Evolutionary conservation across 2,888 invertebrate genomes (phyloP).

Genomic region (Polia nebulosa): DNA sequence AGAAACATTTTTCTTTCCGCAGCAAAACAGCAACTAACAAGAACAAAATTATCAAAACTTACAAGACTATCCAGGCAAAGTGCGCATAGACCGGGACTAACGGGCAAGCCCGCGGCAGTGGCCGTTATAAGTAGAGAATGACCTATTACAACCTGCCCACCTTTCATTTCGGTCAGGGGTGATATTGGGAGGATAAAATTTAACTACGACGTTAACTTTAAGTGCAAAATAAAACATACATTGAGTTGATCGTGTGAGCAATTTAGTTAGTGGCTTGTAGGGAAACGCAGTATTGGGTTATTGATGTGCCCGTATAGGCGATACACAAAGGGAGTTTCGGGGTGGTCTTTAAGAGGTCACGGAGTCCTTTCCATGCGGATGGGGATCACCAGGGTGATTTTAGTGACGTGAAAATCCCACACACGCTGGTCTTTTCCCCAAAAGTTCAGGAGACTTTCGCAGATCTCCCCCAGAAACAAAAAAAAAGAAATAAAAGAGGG

Average conservation of each 20-base stretch:
- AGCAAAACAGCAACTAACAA: conserved; percentile 41
- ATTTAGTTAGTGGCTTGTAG: not conserved
- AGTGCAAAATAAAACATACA: conserved; percentile 51
- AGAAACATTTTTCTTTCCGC: conserved; percentile 12
- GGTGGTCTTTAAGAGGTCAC: no score
- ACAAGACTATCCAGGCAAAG: conserved; percentile 23
- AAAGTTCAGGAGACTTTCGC: no score
- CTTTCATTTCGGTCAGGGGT: conserved; percentile 50
- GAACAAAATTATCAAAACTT: conserved; percentile 49
- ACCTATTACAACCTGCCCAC: conserved; percentile 65
- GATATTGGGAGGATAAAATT: conserved; percentile 66
- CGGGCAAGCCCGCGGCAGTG: conserved; percentile 20
- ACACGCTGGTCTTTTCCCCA: no score
- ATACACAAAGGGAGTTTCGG: no score
- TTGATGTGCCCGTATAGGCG: no score
- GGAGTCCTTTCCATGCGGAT: no score
- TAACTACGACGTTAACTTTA: conserved; percentile 55
- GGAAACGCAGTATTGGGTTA: not conserved
- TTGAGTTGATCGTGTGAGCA: conserved; percentile 27
- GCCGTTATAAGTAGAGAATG: conserved; percentile 52
- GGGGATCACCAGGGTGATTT: no score
- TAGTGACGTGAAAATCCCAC: no score
- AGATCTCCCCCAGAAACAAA: no score
- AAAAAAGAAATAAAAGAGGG: no score
- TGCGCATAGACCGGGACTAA: conserved; percentile 16